A percentile compares a stretch with the other conserved stretches of the same genome.
These are phyloP conservation scores for Thereva unica DNA, from an alignment of 2,888 invertebrate species.

Conservation along the genomic window DNA sequence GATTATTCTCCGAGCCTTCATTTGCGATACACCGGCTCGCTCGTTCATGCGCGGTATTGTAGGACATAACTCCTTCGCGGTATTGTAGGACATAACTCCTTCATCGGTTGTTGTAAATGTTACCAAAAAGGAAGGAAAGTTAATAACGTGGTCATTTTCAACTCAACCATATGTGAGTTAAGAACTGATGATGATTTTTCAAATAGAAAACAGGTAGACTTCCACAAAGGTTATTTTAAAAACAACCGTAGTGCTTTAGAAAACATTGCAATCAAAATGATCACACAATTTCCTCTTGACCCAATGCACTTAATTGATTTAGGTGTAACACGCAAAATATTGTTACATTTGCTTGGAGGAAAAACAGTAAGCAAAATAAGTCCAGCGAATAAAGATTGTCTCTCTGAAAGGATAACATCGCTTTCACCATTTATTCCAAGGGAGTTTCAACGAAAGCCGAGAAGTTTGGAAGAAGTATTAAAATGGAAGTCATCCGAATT, in stretches of 20 bases:
- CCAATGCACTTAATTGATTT: slow-evolving; percentile 30
- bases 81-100: slow-evolving; percentile 8
- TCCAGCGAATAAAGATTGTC: slow-evolving; percentile 3
- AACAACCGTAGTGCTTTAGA: background rate
- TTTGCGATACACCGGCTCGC: slow-evolving; percentile 13
- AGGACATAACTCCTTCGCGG: too few relatives aligned
- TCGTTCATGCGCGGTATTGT: too few relatives aligned
- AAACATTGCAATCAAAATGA: slow-evolving; percentile 12
- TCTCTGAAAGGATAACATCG: background rate
- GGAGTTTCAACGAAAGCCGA: slow-evolving; percentile 40
- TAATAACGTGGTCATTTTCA: slow-evolving; percentile 4
- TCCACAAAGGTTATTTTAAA: background rate
- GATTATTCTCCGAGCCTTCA: slow-evolving; percentile 1
- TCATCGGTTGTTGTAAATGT: slow-evolving; percentile 20
- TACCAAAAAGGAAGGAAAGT: background rate
- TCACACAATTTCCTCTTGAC: slow-evolving; percentile 14
- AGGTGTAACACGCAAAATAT: slow-evolving; percentile 4
- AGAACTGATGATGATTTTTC: slow-evolving; percentile 15
- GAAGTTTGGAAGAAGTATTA: slow-evolving; percentile 39
- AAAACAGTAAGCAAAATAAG: background rate
- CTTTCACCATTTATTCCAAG: background rate
- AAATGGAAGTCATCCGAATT: slow-evolving; percentile 41
- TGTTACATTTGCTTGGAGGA: background rate
- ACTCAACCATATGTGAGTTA: background rate
- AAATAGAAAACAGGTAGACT: background rate